Evolutionary conservation across 2,113 vertebrate genomes (phyloP).

Genomic region (Oncorhynchus mykiss): DNA sequence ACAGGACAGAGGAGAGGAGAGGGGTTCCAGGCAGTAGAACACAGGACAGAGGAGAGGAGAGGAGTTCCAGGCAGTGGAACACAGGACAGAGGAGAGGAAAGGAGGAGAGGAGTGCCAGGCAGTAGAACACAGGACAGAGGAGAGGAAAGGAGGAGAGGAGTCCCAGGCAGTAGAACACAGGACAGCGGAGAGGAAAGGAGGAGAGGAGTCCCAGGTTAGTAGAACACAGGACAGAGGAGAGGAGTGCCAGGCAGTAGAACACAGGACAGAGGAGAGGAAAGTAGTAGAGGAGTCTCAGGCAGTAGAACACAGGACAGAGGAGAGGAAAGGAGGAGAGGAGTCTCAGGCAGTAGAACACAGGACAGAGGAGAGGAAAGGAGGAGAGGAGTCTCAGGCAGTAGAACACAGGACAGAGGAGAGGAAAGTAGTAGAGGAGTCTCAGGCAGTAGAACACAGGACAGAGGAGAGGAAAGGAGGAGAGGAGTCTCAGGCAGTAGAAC

Average conservation of each 20-base stretch:
- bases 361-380: background rate
- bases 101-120: too few relatives aligned
- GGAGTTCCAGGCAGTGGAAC: background rate
- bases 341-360: background rate
- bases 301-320: background rate
- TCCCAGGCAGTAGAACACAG: background rate
- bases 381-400: background rate
- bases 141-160: background rate
- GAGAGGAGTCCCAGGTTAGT: too few relatives aligned
- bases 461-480: background rate
- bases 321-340: conserved; percentile 1
- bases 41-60: background rate
- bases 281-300: too few relatives aligned
- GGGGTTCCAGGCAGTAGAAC: too few relatives aligned
- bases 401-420: background rate
- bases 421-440: background rate
- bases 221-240: background rate
- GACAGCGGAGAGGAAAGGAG: background rate
- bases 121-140: background rate
- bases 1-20: too few relatives aligned
- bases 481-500: too few relatives aligned
- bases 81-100: too few relatives aligned
- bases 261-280: background rate
- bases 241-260: background rate
- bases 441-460: background rate